Conservation (phyloP, 2,888 invertebrate genomes). For the Chrysolina americana region DNA sequence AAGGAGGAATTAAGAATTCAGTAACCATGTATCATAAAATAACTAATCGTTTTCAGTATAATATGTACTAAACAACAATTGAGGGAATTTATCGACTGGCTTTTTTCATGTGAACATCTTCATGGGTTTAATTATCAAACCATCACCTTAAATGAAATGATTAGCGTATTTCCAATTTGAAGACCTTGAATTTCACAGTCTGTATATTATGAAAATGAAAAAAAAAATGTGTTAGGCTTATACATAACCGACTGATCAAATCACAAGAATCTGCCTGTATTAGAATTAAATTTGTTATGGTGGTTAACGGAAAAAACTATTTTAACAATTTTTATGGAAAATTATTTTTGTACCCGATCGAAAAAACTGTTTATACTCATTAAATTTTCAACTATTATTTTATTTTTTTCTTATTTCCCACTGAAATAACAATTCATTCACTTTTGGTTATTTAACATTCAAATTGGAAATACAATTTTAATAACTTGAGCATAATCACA, state of each 20-base stretch:
- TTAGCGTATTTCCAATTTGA: neutral
- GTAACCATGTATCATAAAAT: neutral
- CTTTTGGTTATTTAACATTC: neutral
- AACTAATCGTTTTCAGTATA: neutral
- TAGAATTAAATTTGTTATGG: too few species aligned
- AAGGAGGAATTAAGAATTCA: neutral
- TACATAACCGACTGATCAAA: too few species aligned
- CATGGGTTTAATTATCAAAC: neutral
- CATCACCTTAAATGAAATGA: neutral
- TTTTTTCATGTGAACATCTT: neutral
- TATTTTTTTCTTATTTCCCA: neutral
- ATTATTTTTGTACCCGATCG: too few species aligned
- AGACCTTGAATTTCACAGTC: neutral
- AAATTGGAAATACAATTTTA: slow-evolving; percentile 32
- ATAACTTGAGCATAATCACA: slow-evolving; percentile 39
- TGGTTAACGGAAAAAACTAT: too few species aligned
- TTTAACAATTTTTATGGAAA: too few species aligned
- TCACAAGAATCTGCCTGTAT: too few species aligned
- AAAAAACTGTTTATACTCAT: too few species aligned
- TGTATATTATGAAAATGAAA: too few species aligned
- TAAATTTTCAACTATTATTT: too few species aligned
- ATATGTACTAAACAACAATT: neutral
- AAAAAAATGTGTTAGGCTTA: too few species aligned
- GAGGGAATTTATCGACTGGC: neutral
- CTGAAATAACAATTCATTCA: neutral